Evolutionary conservation across 1,140 invertebrate species (phyloP).

Genomic region (Eueides isabella): DNA sequence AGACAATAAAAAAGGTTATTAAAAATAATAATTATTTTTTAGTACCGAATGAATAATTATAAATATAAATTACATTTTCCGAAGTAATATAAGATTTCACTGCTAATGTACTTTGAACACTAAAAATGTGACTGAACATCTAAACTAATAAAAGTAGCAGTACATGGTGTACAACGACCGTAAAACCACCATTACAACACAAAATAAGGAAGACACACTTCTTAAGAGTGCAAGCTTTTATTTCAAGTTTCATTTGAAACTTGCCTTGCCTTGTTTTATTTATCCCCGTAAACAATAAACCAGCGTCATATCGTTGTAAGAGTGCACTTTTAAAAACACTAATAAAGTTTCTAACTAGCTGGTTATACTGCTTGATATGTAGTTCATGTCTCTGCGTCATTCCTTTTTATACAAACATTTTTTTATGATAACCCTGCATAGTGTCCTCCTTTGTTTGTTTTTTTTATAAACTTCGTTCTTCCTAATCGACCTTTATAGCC

Average conservation of each 20-base stretch:
- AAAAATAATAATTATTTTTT: too few relatives aligned
- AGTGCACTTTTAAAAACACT: conserved; percentile 45
- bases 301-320: conserved; percentile 22
- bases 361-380: background rate
- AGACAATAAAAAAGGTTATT: too few relatives aligned
- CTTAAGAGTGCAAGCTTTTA: conserved; percentile 43
- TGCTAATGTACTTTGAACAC: conserved; percentile 21
- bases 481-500: too few relatives aligned
- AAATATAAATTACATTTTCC: background rate
- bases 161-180: conserved; percentile 25
- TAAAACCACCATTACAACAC: conserved; percentile 31
- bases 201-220: conserved; percentile 35
- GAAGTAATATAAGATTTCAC: background rate
- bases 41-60: too few relatives aligned
- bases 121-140: conserved; percentile 18
- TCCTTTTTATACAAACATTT: background rate
- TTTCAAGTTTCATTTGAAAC: conserved; percentile 44
- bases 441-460: background rate
- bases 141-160: conserved; percentile 27
- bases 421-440: background rate
- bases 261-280: conserved; percentile 40
- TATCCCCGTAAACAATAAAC: conserved; percentile 26
- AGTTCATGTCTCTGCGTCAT: background rate
- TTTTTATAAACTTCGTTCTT: too few relatives aligned
- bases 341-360: conserved; percentile 44